Conservation (phyloP, 2,113 vertebrate species). For the Apodemus sylvaticus region DNA sequence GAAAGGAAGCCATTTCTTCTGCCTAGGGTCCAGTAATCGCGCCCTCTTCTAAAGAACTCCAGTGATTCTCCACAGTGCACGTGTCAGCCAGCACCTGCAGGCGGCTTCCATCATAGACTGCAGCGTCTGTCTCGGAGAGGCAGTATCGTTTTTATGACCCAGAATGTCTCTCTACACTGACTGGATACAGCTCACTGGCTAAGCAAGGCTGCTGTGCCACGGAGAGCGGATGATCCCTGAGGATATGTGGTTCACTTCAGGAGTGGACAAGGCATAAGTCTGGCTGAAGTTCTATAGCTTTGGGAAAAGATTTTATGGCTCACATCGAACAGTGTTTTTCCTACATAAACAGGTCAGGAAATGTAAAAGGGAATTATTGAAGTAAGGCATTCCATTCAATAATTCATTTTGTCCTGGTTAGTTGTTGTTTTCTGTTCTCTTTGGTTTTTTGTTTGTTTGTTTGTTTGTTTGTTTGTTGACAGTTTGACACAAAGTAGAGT, state of each 20-base stretch:
- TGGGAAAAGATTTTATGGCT: constrained; percentile 71
- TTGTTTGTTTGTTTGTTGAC: not conserved
- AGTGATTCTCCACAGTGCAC: constrained; percentile 85
- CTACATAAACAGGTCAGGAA: constrained; percentile 66
- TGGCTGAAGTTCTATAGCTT: constrained; percentile 76
- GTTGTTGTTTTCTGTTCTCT: not conserved
- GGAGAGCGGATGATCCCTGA: constrained; percentile 84
- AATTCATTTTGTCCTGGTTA: not conserved
- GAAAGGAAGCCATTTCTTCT: constrained; percentile 94
- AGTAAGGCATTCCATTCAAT: not conserved
- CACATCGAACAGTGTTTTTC: constrained; percentile 66
- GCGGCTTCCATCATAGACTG: constrained; percentile 86
- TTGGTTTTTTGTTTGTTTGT: not conserved
- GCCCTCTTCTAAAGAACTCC: constrained; percentile 84
- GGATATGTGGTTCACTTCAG: constrained; percentile 77
- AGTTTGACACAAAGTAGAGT: not conserved
- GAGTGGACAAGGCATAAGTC: constrained; percentile 79
- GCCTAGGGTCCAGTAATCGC: constrained; percentile 95
- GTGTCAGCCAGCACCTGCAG: constrained; percentile 92
- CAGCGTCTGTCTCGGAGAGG: constrained; percentile 89
- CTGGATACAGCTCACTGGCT: constrained; percentile 86
- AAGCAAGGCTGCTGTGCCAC: constrained; percentile 85
- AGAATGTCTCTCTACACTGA: constrained; percentile 83
- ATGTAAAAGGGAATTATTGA: not conserved
- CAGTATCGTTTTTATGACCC: constrained; percentile 83